phyloP scores from a whole-genome alignment of 2,797 vertebrate species.

The Echeneis naucrates region DNA sequence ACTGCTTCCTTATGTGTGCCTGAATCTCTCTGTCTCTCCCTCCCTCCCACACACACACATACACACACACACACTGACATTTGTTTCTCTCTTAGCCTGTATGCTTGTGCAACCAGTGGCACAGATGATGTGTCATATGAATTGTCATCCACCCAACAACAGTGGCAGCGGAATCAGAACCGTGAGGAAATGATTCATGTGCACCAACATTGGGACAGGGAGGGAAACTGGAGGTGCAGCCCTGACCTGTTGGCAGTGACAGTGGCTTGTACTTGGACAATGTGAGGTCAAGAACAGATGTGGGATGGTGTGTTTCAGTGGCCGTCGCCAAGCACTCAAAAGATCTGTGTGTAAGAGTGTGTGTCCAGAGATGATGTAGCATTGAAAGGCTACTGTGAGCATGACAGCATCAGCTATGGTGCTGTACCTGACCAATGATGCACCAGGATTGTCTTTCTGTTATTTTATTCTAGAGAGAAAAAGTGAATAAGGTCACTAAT shows the following conservation, averaged over 20 bases:
- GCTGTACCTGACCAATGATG: slow-evolving; percentile 48
- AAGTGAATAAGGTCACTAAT: slow-evolving; percentile 34
- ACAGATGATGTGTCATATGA: slow-evolving; percentile 60
- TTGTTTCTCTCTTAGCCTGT: slow-evolving; percentile 34
- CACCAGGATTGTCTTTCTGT: slow-evolving; percentile 20
- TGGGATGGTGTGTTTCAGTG: slow-evolving; percentile 23
- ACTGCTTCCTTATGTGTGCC: slow-evolving; percentile 39
- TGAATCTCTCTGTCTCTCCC: slow-evolving; percentile 18
- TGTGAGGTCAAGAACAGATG: slow-evolving; percentile 48
- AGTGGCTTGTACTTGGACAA: slow-evolving; percentile 31
- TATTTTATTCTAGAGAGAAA: slow-evolving; percentile 10
- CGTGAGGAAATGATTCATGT: slow-evolving; percentile 55
- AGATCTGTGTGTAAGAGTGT: slow-evolving; percentile 11
- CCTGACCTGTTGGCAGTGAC: slow-evolving; percentile 40
- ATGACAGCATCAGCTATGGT: slow-evolving; percentile 49
- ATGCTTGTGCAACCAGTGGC: slow-evolving; percentile 73
- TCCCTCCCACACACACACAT: slow-evolving; percentile 28
- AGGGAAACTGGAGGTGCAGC: slow-evolving; percentile 44
- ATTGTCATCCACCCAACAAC: slow-evolving; percentile 46
- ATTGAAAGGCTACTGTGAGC: slow-evolving; percentile 54
- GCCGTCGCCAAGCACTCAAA: slow-evolving; percentile 34
- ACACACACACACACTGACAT: slow-evolving; percentile 30
- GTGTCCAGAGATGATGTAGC: slow-evolving; percentile 35
- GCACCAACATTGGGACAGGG: slow-evolving; percentile 23
- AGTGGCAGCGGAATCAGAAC: slow-evolving; percentile 7